Percentiles rank a stretch among this genome's conserved stretches.
phyloP scores from a whole-genome alignment of 2,888 invertebrate genomes.

The Monoplex corrugatus region DNA sequence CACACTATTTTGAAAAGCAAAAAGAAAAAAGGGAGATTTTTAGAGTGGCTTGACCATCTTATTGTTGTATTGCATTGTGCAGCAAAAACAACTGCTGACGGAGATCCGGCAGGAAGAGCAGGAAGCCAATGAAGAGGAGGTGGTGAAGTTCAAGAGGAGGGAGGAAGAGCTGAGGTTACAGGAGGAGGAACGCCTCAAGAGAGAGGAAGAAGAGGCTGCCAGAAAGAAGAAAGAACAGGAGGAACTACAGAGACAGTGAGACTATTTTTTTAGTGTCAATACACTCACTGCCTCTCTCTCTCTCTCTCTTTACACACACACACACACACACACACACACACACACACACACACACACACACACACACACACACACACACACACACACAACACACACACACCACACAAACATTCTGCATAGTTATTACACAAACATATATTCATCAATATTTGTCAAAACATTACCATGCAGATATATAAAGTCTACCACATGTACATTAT shows the following conservation, averaged over 20 bases:
- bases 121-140: constrained; percentile 59
- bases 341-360: neutral
- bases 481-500: neutral
- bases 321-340: neutral
- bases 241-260: constrained; percentile 71
- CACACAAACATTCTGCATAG: neutral
- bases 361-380: neutral
- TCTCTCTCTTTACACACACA: neutral
- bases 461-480: neutral
- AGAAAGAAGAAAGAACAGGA: constrained; percentile 69
- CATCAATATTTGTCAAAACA: neutral
- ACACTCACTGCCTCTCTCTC: neutral
- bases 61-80: neutral
- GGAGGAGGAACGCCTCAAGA: constrained; percentile 65
- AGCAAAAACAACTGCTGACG: constrained; percentile 56
- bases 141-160: constrained; percentile 60
- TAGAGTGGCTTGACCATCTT: too few relatives aligned
- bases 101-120: constrained; percentile 65
- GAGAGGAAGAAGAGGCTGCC: constrained; percentile 68
- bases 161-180: constrained; percentile 63
- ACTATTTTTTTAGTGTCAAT: neutral
- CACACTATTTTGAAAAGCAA: too few relatives aligned
- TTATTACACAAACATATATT: neutral
- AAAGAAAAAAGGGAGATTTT: too few relatives aligned
- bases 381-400: neutral